A percentile compares a stretch with the other conserved stretches of the same genome.
Evolutionary conservation across 1,140 invertebrate genomes (phyloP).

Genomic region (Lepidurus apus): DNA sequence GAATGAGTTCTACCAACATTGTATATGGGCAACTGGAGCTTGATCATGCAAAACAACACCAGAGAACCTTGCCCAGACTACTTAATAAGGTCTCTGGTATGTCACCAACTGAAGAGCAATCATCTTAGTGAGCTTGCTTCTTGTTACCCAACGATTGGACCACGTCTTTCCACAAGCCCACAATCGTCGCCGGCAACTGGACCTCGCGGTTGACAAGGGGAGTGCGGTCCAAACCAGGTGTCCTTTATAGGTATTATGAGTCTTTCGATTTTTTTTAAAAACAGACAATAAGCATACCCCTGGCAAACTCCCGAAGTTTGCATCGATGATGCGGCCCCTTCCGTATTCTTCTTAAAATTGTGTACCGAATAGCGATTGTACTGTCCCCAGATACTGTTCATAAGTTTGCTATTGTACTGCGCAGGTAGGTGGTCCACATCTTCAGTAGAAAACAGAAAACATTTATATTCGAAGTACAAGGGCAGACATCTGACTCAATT

Average conservation of each 20-base stretch:
- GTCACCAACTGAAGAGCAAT: not conserved
- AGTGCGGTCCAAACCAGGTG: conserved; percentile 24
- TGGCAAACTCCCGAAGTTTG: not conserved
- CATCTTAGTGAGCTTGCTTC: not conserved
- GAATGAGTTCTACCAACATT: not conserved
- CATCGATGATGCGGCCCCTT: conserved; percentile 42
- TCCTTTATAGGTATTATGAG: conserved; percentile 9
- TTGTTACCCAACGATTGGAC: conserved; percentile 15
- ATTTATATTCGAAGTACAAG: not conserved
- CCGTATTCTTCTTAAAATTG: conserved; percentile 73
- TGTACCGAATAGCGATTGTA: conserved; percentile 81
- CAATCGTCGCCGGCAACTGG: not conserved
- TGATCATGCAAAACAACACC: not conserved
- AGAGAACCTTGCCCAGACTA: not conserved
- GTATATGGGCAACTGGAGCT: not conserved
- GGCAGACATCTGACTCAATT: not conserved
- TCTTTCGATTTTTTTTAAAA: conserved; percentile 22
- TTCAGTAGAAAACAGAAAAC: conserved; percentile 38
- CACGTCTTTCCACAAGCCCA: not conserved
- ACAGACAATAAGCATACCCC: conserved; percentile 20
- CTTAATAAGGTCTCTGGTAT: not conserved
- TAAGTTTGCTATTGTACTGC: conserved; percentile 76
- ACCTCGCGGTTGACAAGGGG: conserved; percentile 14
- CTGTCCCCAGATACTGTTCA: conserved; percentile 84
- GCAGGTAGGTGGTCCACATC: conserved; percentile 54